A percentile compares a stretch with the other conserved stretches of the same genome.
phyloP scores from a whole-genome alignment of 1,140 invertebrate genomes.

The Conopomorpha cramerella region DNA sequence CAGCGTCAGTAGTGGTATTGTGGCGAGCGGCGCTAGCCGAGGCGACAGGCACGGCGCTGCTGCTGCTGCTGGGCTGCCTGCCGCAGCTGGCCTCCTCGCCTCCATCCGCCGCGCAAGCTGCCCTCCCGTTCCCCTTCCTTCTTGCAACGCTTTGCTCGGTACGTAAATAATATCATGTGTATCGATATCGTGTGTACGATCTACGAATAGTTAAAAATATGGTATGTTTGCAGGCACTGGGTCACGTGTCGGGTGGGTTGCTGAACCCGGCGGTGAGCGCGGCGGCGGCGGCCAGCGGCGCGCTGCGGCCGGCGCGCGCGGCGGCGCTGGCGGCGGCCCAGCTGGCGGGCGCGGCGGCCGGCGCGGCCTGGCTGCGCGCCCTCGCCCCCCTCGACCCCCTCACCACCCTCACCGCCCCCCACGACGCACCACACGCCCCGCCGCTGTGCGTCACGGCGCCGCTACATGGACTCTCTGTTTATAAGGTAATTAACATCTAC shows the following conservation, averaged over 20 bases:
- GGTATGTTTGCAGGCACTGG: slow-evolving; percentile 25
- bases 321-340: slow-evolving; percentile 1
- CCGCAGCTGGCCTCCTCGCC: slow-evolving; percentile 17
- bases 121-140: too few relatives aligned
- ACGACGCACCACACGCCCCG: neutral
- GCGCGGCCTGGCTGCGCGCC: slow-evolving; percentile 11
- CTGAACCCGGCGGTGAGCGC: slow-evolving; percentile 31
- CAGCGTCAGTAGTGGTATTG: too few relatives aligned
- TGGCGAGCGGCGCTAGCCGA: too few relatives aligned
- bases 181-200: too few relatives aligned
- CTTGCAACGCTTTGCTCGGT: too few relatives aligned
- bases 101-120: too few relatives aligned
- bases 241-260: slow-evolving; percentile 29
- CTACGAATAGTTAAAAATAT: too few relatives aligned
- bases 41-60: slow-evolving; percentile 17
- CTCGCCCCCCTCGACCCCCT: slow-evolving; percentile 9
- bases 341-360: slow-evolving; percentile 4
- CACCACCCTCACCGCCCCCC: slow-evolving; percentile 7
- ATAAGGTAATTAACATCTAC: slow-evolving; percentile 13
- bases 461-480: slow-evolving; percentile 6
- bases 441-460: slow-evolving; percentile 17
- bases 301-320: slow-evolving; percentile 5
- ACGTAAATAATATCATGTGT: too few relatives aligned
- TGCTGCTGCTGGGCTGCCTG: slow-evolving; percentile 23
- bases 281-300: slow-evolving; percentile 20